phyloP scores from a whole-genome alignment of 1,140 invertebrate genomes.

The Heterodera schachtii region DNA sequence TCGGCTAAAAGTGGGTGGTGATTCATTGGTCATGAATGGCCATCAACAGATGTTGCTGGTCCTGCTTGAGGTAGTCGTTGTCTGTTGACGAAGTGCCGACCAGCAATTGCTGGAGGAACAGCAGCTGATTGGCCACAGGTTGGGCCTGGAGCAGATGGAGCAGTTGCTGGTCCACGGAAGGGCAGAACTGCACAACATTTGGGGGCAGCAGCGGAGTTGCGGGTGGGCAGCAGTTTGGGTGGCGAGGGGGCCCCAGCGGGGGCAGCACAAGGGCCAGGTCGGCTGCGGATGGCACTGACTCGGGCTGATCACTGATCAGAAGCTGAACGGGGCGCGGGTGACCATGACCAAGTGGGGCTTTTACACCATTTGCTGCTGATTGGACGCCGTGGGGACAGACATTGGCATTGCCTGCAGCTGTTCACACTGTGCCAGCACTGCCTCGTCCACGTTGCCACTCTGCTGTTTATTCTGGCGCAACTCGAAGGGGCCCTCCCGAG shows the following conservation, averaged over 20 bases:
- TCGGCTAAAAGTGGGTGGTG: no score
- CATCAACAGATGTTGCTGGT: slow-evolving; percentile 1
- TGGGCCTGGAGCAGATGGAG: background rate
- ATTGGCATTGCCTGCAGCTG: background rate
- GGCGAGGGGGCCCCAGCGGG: background rate
- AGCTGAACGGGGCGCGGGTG: background rate
- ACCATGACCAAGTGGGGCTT: no score
- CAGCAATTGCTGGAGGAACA: background rate
- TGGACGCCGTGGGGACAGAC: no score
- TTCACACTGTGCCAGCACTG: background rate
- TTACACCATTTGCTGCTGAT: no score
- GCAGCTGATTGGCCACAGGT: background rate
- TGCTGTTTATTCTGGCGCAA: background rate
- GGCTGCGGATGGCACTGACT: background rate
- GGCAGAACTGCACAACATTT: background rate
- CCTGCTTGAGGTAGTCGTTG: background rate
- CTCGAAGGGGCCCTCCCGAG: background rate
- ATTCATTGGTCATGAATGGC: background rate
- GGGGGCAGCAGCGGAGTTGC: background rate
- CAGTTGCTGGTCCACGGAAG: background rate
- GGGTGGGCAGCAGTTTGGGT: background rate
- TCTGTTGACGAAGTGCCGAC: background rate
- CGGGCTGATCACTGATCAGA: background rate
- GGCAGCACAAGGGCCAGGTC: background rate
- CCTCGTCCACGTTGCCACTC: background rate